phyloP scores from a whole-genome alignment of 2,113 vertebrate species.

The Tauraco erythrolophus region DNA sequence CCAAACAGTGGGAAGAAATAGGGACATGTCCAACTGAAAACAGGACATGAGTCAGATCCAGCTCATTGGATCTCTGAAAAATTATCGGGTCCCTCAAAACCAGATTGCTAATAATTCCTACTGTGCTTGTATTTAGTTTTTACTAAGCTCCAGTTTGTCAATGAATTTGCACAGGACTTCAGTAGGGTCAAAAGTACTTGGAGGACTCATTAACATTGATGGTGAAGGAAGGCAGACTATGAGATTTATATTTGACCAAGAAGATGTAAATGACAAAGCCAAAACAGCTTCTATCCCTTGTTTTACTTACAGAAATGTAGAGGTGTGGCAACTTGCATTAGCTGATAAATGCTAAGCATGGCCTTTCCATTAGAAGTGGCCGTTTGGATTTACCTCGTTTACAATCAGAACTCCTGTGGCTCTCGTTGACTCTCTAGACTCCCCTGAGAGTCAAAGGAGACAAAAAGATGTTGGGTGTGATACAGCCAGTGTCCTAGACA shows the following conservation, averaged over 20 bases:
- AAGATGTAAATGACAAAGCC: neutral
- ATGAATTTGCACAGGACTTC: neutral
- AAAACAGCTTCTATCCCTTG: neutral
- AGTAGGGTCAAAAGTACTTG: neutral
- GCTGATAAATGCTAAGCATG: neutral
- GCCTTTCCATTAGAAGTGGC: neutral
- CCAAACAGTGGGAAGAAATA: neutral
- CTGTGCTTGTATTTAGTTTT: neutral
- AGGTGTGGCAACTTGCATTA: neutral
- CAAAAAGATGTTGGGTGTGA: neutral
- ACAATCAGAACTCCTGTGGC: neutral
- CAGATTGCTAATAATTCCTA: neutral
- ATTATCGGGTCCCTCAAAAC: neutral
- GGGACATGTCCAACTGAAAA: neutral
- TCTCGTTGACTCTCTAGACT: neutral
- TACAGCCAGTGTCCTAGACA: too few species aligned
- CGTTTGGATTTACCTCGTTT: neutral
- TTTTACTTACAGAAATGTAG: neutral
- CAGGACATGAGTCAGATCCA: neutral
- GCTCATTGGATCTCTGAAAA: neutral
- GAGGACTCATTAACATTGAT: neutral
- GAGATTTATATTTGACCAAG: neutral
- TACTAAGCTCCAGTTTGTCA: neutral
- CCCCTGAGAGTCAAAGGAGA: neutral
- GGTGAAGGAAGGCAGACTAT: neutral